phyloP scores from a whole-genome alignment of 2,113 vertebrate genomes.

The Pimephales promelas region DNA sequence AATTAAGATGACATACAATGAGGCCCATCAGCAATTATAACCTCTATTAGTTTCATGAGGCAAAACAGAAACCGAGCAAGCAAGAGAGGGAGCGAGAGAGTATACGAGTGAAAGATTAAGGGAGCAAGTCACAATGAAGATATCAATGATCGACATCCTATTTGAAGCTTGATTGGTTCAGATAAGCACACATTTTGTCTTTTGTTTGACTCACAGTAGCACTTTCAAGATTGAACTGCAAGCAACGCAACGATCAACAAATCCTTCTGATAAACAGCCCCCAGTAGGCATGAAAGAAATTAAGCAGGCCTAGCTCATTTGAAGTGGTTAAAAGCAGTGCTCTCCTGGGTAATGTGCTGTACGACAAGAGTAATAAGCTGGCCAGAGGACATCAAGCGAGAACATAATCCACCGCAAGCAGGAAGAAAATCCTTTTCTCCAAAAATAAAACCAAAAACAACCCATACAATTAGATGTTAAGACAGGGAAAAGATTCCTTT shows the following conservation, averaged over 20 bases:
- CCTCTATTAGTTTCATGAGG: conserved; percentile 54
- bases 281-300: conserved; percentile 28
- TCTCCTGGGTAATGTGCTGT: conserved; percentile 44
- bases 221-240: conserved; percentile 18
- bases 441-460: conserved; percentile 19
- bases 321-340: conserved; percentile 29
- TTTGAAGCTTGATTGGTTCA: background rate
- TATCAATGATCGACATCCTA: conserved; percentile 2
- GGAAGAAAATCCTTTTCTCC: background rate
- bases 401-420: background rate
- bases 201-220: conserved; percentile 32
- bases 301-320: conserved; percentile 33
- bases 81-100: conserved; percentile 14
- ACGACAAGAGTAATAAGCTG: conserved; percentile 30
- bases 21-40: conserved; percentile 71
- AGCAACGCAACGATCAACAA: conserved; percentile 22
- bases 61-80: conserved; percentile 5
- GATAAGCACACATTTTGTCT: background rate
- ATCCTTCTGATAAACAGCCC: conserved; percentile 38
- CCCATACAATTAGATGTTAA: background rate
- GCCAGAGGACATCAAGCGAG: conserved; percentile 18
- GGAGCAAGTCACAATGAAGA: background rate
- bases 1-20: conserved; percentile 65
- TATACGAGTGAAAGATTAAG: background rate
- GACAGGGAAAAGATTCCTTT: background rate